A percentile compares a stretch with the other conserved stretches of the same genome.
These are phyloP conservation scores for Junonia oenone DNA, from an alignment of 2,888 invertebrate species.

Conservation along the genomic window DNA sequence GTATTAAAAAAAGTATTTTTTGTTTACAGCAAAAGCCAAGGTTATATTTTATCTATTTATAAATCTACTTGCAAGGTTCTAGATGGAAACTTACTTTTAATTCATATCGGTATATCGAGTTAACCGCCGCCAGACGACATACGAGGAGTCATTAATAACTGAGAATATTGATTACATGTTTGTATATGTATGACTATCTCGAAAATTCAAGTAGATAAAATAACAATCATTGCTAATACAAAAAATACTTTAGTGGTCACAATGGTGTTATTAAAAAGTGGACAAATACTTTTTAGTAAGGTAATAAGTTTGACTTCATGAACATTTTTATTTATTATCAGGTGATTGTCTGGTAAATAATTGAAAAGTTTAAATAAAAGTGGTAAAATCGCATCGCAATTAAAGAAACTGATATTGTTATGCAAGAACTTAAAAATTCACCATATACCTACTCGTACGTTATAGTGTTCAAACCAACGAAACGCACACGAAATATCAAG, in stretches of 20 bases:
- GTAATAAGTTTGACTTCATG: no score
- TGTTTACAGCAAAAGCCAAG: not conserved
- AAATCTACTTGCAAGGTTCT: not conserved
- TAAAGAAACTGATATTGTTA: no score
- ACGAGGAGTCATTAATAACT: not conserved
- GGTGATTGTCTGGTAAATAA: no score
- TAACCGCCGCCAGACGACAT: not conserved
- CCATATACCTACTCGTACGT: not conserved
- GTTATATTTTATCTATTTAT: not conserved
- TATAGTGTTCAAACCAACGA: not conserved
- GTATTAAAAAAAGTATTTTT: not conserved
- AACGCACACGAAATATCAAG: not conserved
- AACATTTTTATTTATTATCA: no score
- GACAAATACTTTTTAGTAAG: no score
- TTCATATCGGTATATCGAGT: not conserved
- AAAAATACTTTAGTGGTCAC: not conserved
- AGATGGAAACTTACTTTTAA: not conserved
- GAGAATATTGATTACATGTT: not conserved
- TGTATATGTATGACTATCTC: not conserved
- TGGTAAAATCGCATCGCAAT: no score
- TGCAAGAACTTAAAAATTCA: no score
- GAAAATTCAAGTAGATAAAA: not conserved
- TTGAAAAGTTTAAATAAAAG: no score
- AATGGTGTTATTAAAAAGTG: not conserved
- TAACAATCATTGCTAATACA: not conserved